Evolutionary conservation across 1,140 invertebrate genomes (phyloP), one percentile per base, ranked within the genome.

Genomic region (Caenorhabditis remanei): DNA sequence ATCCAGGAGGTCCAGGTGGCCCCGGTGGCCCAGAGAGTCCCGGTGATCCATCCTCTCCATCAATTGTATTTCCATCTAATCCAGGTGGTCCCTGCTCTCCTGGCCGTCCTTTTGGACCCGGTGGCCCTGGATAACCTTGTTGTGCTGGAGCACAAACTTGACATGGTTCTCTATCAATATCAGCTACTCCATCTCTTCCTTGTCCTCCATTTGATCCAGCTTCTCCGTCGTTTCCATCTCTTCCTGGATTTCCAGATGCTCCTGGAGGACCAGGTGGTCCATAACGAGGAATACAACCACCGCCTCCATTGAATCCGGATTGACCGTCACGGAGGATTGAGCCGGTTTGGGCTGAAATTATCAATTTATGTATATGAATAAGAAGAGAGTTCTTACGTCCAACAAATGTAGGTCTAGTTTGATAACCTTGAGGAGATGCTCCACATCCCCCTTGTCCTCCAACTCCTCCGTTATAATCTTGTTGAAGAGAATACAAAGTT

Each of bases 81-180:
- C 71, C 71, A 1, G 71, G 71, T 79, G 71, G 46, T 48, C 71
- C 71, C 9, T 48, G 71, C 5, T 79, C 71, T 50, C 71, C 71
- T 19, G 71, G 50, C 24, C 71, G n/a, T 50, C 71, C 71, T 24
- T 50, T 79, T 79, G 71, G 71, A 32, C 71, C 71, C 4, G 43
- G 71, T 53, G 71, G 71, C 32, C 71, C 71, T 79, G 71, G 71
- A 50, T 79, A 79, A 13, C 71, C 71, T 79, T 79, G 71, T 79
- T 19, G 71, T 50, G 71, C 71, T 79, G 71, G 71, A 50, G 71
- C 71, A 79, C 71, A 79, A 1, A 79, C 71, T 32, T 79, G 71
- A 32, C 71, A 79, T 79, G 71, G 71, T 50, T 79, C 71, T 32
- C 71, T 48, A 79, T 79, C 71, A 79, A 79, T 79, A 50, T 79